Conservation (phyloP, 2,113 vertebrate species). For the Tetrax tetrax region DNA sequence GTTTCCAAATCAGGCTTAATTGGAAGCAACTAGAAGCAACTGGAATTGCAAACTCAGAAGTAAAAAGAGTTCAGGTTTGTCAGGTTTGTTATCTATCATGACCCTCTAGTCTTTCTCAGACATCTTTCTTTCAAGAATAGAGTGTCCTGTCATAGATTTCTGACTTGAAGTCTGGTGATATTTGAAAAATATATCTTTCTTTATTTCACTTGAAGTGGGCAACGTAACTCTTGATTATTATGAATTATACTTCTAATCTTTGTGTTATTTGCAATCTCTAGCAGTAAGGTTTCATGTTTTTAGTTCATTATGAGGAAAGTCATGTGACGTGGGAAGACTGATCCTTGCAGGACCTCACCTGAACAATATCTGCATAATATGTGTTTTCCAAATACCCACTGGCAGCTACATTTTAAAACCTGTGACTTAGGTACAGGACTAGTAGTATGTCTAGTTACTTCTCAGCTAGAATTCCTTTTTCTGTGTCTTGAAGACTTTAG, state of each 20-base stretch:
- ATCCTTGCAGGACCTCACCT: background rate
- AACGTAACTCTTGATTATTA: background rate
- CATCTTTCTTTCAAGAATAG: background rate
- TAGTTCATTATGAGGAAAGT: background rate
- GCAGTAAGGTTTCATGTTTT: background rate
- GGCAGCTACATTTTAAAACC: background rate
- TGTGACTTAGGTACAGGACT: background rate
- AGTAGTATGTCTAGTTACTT: background rate
- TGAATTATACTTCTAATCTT: background rate
- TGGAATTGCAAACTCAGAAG: background rate
- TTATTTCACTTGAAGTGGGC: background rate
- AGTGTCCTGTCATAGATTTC: background rate
- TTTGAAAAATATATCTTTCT: background rate
- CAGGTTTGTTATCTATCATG: background rate
- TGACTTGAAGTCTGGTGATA: background rate
- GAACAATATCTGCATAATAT: background rate
- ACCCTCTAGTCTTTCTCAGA: background rate
- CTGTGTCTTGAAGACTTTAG: background rate
- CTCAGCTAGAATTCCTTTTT: background rate
- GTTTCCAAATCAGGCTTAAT: background rate
- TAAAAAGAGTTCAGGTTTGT: background rate
- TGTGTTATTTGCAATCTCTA: background rate
- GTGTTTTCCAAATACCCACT: background rate
- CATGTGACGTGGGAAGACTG: background rate
- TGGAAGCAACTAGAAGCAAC: no score